A percentile compares a stretch with the other conserved stretches of the same genome.
phyloP scores from a whole-genome alignment of 2,888 invertebrate genomes.

The Cephalotes varians region DNA sequence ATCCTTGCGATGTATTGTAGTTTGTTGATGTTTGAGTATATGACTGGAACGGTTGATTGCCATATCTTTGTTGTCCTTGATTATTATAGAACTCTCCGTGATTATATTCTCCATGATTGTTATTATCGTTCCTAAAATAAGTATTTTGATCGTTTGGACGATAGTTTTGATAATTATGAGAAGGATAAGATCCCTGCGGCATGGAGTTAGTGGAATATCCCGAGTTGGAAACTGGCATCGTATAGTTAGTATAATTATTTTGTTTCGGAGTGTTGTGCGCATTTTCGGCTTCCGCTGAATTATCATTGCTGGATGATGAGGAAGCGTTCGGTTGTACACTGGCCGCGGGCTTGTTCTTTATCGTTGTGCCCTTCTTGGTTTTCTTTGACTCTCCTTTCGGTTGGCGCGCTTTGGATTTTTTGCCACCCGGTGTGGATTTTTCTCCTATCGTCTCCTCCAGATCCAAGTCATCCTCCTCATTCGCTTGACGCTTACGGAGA shows the following conservation, averaged over 20 bases:
- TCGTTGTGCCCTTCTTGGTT: conserved; percentile 80
- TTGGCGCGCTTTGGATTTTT: conserved; percentile 84
- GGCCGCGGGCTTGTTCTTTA: conserved; percentile 87
- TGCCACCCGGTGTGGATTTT: conserved; percentile 82
- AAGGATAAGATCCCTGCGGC: conserved; percentile 73
- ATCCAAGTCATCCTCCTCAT: conserved; percentile 93
- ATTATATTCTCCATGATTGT: conserved; percentile 67
- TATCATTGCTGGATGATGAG: conserved; percentile 77
- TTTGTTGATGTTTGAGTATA: conserved; percentile 77
- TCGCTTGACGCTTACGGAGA: conserved; percentile 92
- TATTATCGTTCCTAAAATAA: conserved; percentile 80
- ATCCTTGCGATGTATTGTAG: conserved; percentile 76
- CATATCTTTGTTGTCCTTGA: conserved; percentile 80
- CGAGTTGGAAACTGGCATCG: conserved; percentile 74
- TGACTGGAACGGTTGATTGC: conserved; percentile 79
- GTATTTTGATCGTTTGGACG: conserved; percentile 79
- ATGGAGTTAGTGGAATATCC: conserved; percentile 78
- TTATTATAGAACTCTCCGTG: conserved; percentile 81
- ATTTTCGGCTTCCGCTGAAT: conserved; percentile 56
- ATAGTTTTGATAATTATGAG: conserved; percentile 79
- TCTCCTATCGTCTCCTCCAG: conserved; percentile 91
- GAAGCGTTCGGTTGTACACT: conserved; percentile 86
- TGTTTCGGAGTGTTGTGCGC: conserved; percentile 69
- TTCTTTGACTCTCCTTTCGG: conserved; percentile 85
- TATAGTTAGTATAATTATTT: conserved; percentile 76